Percentiles rank a stretch among this genome's conserved stretches.
Conservation (phyloP, 2,888 invertebrate genomes). For the Diplolepis rosae region DNA sequence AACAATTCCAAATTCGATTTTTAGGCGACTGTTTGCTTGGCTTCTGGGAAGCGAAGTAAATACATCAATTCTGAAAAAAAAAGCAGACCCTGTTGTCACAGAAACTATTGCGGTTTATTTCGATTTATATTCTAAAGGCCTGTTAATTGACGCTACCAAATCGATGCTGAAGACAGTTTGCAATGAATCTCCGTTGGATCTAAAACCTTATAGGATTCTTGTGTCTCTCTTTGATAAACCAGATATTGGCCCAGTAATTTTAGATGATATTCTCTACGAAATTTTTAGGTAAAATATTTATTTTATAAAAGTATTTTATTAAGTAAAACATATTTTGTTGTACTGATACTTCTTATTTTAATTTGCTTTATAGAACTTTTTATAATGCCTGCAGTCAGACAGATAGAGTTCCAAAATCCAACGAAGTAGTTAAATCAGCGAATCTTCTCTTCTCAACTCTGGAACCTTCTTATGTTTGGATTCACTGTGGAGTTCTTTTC, state of each 20-base stretch:
- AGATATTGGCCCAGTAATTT: slow-evolving; percentile 86
- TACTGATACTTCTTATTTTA: neutral
- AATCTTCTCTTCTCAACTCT: slow-evolving; percentile 88
- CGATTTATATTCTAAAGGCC: slow-evolving; percentile 80
- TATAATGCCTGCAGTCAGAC: slow-evolving; percentile 66
- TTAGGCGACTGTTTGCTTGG: slow-evolving; percentile 88
- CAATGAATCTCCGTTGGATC: slow-evolving; percentile 78
- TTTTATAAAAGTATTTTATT: neutral
- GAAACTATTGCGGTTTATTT: slow-evolving; percentile 77
- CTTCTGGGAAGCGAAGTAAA: slow-evolving; percentile 84
- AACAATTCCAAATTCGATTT: slow-evolving; percentile 53
- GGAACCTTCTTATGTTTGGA: slow-evolving; percentile 91
- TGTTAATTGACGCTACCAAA: slow-evolving; percentile 80
- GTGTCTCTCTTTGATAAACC: slow-evolving; percentile 90
- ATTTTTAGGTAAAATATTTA: slow-evolving; percentile 78
- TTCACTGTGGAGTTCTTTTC: slow-evolving; percentile 82
- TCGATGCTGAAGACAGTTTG: slow-evolving; percentile 77
- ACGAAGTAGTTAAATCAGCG: slow-evolving; percentile 87
- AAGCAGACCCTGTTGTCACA: slow-evolving; percentile 60
- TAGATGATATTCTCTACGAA: slow-evolving; percentile 85
- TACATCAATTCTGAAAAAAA: slow-evolving; percentile 71
- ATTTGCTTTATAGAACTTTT: slow-evolving; percentile 62
- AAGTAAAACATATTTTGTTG: neutral
- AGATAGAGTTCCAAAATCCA: slow-evolving; percentile 72
- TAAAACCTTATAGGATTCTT: slow-evolving; percentile 85